These are phyloP conservation scores for Scomberomorus guttatus DNA, from an alignment of 2,797 vertebrate genomes.

Conservation along the genomic window DNA sequence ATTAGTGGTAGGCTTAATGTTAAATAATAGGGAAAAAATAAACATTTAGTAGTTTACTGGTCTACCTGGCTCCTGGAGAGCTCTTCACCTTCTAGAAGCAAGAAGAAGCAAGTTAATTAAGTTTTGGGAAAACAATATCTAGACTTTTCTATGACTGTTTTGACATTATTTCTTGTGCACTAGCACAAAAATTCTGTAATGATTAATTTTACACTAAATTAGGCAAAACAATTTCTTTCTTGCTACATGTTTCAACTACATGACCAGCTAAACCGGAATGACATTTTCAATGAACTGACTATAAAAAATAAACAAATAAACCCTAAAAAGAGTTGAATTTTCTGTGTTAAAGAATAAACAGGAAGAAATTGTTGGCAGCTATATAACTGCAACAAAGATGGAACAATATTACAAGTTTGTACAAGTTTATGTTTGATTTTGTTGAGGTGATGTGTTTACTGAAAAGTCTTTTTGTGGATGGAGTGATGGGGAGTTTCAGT, in stretches of 20 bases:
- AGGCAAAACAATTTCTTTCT: too few relatives aligned
- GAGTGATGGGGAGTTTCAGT: background rate
- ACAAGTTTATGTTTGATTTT: background rate
- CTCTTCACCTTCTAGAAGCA: background rate
- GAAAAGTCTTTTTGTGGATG: too few relatives aligned
- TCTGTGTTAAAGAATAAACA: background rate
- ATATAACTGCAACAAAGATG: conserved; percentile 1
- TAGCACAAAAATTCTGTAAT: background rate
- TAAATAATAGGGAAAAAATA: background rate
- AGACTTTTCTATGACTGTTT: background rate
- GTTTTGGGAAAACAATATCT: conserved; percentile 3
- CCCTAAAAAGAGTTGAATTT: too few relatives aligned
- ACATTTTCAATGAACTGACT: too few relatives aligned
- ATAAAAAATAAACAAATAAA: too few relatives aligned
- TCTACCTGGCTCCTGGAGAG: background rate
- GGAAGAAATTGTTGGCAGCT: background rate
- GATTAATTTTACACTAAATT: background rate
- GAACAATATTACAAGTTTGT: background rate
- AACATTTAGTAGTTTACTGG: background rate
- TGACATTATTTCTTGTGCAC: background rate
- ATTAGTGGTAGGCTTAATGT: background rate
- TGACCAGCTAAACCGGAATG: too few relatives aligned
- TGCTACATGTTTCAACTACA: background rate
- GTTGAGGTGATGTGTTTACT: too few relatives aligned
- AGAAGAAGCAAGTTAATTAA: conserved; percentile 3